Evolutionary conservation across 92 coral and sea anemone genomes (phyloP).

Genomic region (Meandrina meandrites): DNA sequence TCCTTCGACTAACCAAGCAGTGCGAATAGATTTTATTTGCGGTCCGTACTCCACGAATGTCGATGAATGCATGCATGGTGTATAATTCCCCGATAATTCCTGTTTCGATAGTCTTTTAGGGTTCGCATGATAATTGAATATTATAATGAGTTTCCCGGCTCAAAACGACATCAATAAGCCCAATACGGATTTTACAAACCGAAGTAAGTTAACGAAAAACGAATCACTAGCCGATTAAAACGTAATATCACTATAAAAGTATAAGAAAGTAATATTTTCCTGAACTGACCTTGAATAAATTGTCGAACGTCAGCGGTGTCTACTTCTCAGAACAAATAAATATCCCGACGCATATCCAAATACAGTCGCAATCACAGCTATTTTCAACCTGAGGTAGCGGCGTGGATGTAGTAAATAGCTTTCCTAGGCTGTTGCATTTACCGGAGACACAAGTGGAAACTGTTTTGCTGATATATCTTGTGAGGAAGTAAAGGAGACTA

Average conservation of each 20-base stretch:
- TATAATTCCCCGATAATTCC: no score
- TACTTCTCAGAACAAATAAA: not conserved
- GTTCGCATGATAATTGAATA: no score
- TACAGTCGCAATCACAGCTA: not conserved
- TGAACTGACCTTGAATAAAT: not conserved
- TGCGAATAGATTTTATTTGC: not conserved
- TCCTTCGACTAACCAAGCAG: not conserved
- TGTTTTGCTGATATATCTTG: not conserved
- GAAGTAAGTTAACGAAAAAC: not conserved
- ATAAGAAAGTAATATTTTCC: not conserved
- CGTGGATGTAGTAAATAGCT: not conserved
- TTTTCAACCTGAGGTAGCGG: not conserved
- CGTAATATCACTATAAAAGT: not conserved
- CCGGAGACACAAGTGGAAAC: not conserved
- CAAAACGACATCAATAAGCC: not conserved
- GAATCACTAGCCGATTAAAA: not conserved
- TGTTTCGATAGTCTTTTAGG: no score
- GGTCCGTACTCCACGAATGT: not conserved
- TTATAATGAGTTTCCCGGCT: no score
- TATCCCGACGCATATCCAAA: not conserved
- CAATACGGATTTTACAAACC: not conserved
- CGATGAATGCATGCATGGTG: no score
- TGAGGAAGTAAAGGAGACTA: not conserved
- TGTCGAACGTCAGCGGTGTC: not conserved
- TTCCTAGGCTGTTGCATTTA: not conserved